Percentiles rank a stretch among this genome's conserved stretches.
Conservation (phyloP, 2,113 vertebrate genomes). For the Neopipo cinnamomea region DNA sequence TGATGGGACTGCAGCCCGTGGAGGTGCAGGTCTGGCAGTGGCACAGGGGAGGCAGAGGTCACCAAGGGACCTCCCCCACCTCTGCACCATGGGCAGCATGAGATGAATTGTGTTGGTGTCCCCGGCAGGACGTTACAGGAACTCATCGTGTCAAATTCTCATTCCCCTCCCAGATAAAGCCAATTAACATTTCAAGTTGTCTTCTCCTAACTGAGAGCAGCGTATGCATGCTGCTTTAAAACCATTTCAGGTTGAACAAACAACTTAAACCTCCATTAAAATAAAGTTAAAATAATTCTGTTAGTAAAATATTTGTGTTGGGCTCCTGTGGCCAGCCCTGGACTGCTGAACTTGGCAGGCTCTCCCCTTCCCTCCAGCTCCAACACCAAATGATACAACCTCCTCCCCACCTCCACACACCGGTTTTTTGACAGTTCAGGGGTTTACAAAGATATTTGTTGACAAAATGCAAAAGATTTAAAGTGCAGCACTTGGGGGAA, state of each 20-base stretch:
- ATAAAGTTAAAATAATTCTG: conserved; percentile 2
- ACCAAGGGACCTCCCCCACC: not conserved
- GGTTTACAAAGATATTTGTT: not conserved
- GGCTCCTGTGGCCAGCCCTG: not conserved
- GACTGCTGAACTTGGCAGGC: not conserved
- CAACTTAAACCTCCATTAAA: not conserved
- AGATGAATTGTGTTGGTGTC: not conserved
- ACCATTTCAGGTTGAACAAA: not conserved
- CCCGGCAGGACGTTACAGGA: not conserved
- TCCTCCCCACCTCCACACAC: not conserved
- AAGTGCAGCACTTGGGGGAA: not conserved
- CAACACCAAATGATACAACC: rapidly evolving
- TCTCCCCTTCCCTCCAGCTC: not conserved
- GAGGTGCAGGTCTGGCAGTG: not conserved
- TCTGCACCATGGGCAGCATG: not conserved
- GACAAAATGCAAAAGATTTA: not conserved
- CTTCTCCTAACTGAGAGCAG: not conserved
- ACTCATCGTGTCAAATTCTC: not conserved
- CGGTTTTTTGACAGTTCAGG: not conserved
- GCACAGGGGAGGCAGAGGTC: not conserved
- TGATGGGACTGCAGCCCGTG: rapidly evolving
- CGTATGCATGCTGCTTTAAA: not conserved
- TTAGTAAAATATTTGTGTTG: not conserved
- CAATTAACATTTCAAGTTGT: not conserved
- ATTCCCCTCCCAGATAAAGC: not conserved